These are phyloP conservation scores for Ectemnius cavifrons DNA, from an alignment of 2,888 invertebrate species.

Conservation along the genomic window DNA sequence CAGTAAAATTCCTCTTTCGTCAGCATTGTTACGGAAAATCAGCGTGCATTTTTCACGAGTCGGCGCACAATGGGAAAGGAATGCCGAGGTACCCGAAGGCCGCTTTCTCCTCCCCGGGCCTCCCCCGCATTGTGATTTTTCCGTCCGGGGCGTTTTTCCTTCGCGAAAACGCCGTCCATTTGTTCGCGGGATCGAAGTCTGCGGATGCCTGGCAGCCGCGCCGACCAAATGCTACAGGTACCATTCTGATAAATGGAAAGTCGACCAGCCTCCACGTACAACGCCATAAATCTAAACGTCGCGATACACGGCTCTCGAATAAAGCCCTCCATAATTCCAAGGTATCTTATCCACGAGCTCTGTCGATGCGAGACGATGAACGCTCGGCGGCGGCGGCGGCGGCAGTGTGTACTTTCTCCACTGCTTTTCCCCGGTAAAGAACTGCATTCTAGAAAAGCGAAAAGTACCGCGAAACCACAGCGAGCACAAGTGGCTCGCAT, in stretches of 20 bases:
- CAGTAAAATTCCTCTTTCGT: conserved; percentile 61
- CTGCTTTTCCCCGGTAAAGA: conserved; percentile 24
- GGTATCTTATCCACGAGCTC: conserved; percentile 54
- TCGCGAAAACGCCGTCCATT: conserved; percentile 59
- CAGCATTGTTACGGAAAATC: conserved; percentile 65
- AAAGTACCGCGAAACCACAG: background rate
- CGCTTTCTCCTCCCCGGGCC: conserved; percentile 4
- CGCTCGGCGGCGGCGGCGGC: conserved; percentile 17
- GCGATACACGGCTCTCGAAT: conserved; percentile 54
- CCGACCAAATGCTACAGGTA: conserved; percentile 59
- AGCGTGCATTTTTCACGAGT: conserved; percentile 64
- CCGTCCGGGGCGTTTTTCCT: conserved; percentile 52
- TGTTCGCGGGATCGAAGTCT: conserved; percentile 62
- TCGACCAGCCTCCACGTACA: conserved; percentile 47
- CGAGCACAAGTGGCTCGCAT: background rate
- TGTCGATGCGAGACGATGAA: conserved; percentile 51
- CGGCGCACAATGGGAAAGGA: conserved; percentile 58
- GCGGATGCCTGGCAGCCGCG: conserved; percentile 56
- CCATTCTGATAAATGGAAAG: conserved; percentile 62
- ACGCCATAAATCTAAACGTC: conserved; percentile 54
- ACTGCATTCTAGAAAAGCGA: conserved; percentile 12
- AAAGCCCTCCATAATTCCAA: conserved; percentile 54
- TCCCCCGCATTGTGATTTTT: conserved; percentile 59
- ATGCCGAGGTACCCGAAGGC: conserved; percentile 45
- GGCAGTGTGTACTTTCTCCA: conserved; percentile 34